Evolutionary conservation across 2,113 vertebrate species (phyloP).

Genomic region (Apteryx owenii): DNA sequence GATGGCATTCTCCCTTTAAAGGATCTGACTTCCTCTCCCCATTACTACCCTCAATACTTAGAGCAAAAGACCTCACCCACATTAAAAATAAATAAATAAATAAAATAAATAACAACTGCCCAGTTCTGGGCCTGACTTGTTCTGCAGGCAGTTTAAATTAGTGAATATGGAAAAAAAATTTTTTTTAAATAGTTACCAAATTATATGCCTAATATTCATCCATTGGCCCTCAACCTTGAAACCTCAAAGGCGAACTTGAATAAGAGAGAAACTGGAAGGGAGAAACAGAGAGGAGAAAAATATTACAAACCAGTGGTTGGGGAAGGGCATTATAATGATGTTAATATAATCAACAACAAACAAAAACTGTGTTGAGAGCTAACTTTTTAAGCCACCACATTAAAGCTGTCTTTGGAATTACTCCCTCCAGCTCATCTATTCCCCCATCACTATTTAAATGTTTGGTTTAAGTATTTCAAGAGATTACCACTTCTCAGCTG

Average conservation of each 20-base stretch:
- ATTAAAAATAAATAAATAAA: background rate
- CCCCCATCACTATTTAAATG: background rate
- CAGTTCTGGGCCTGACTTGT: background rate
- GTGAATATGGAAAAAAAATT: no score
- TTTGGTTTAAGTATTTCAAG: constrained; percentile 14
- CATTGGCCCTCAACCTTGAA: background rate
- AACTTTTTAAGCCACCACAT: background rate
- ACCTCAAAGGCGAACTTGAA: background rate
- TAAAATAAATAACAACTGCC: background rate
- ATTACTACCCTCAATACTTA: background rate
- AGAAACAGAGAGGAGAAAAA: background rate
- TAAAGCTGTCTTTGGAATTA: background rate
- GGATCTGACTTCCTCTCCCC: background rate
- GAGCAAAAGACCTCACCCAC: background rate
- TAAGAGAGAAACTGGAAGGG: background rate
- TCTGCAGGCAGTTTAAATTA: background rate
- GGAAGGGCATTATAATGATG: background rate
- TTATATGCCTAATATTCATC: background rate
- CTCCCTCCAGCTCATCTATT: constrained; percentile 4
- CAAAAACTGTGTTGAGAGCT: background rate
- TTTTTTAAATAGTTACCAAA: background rate
- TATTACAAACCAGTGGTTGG: background rate
- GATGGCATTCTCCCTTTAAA: background rate
- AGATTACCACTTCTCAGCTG: constrained; percentile 48
- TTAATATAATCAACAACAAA: background rate